phyloP scores from a whole-genome alignment of 1,140 invertebrate species.

The Calosoma granatense region DNA sequence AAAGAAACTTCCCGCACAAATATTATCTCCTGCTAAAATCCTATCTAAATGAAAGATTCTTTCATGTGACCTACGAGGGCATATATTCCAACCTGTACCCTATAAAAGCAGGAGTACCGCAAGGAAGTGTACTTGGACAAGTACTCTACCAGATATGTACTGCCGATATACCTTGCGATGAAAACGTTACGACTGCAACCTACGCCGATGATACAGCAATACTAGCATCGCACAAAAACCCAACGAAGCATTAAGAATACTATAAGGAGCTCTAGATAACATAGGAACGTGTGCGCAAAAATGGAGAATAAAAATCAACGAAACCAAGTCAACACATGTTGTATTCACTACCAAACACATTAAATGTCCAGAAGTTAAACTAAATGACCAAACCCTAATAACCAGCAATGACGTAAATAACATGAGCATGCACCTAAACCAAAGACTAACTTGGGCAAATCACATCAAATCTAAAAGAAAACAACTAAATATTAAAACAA shows the following conservation, averaged over 20 bases:
- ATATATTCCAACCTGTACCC: slow-evolving; percentile 1
- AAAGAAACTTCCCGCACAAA: slow-evolving; percentile 4
- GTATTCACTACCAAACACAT: slow-evolving; percentile 11
- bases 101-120: slow-evolving; percentile 17
- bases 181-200: slow-evolving; percentile 9
- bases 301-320: slow-evolving; percentile 25
- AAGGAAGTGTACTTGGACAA: too few species aligned
- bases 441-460: slow-evolving; percentile 14
- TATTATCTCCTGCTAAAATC: slow-evolving; percentile 18
- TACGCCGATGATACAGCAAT: slow-evolving; percentile 27
- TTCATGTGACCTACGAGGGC: slow-evolving; percentile 17
- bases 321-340: slow-evolving; percentile 19
- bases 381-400: slow-evolving; percentile 12
- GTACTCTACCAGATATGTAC: slow-evolving; percentile 9
- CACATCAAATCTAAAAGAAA: slow-evolving; percentile 17
- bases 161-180: not conserved
- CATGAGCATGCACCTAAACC: slow-evolving; percentile 17
- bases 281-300: too few species aligned
- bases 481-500: slow-evolving; percentile 14
- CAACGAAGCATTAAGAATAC: slow-evolving; percentile 11
- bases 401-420: slow-evolving; percentile 16
- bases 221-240: slow-evolving; percentile 10
- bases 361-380: slow-evolving; percentile 10
- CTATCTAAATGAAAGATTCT: slow-evolving; percentile 18
- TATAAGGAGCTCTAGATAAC: slow-evolving; percentile 16